Conservation (phyloP, 2,113 vertebrate genomes). For the Echinops telfairi region DNA sequence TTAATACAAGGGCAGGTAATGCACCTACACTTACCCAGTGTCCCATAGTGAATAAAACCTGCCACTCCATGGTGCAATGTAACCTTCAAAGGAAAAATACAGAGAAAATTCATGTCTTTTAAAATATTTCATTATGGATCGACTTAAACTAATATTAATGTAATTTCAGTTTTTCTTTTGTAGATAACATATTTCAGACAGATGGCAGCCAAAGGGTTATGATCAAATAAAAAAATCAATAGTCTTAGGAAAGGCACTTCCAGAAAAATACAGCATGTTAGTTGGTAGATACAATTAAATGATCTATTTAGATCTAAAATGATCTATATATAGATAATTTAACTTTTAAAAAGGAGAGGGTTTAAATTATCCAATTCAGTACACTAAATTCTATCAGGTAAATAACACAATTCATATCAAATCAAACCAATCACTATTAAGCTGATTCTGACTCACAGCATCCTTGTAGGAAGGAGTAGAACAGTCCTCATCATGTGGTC, state of each 20-base stretch:
- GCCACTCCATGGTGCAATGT: constrained; percentile 99
- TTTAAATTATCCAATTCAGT: not conserved
- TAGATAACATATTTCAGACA: constrained; percentile 4
- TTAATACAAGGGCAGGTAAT: not conserved
- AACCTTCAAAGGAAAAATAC: constrained; percentile 89
- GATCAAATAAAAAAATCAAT: constrained; percentile 5
- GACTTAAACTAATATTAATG: constrained; percentile 44
- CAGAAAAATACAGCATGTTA: constrained; percentile 14
- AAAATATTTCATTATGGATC: constrained; percentile 10
- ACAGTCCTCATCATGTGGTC: not conserved
- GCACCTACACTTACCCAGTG: constrained; percentile 93
- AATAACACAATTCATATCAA: not conserved
- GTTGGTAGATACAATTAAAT: not conserved
- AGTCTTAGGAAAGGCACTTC: not conserved
- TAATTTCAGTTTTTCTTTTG: constrained; percentile 57
- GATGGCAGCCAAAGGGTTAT: not conserved
- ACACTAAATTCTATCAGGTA: not conserved
- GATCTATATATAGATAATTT: too few relatives aligned
- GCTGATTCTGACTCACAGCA: not conserved
- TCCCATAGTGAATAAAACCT: constrained; percentile 99
- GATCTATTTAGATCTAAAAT: too few relatives aligned
- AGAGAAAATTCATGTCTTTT: constrained; percentile 65
- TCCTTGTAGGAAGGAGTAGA: not conserved
- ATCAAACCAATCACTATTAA: not conserved
- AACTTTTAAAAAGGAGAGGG: not conserved